Percentiles rank a stretch among this genome's conserved stretches.
Conservation (phyloP, 2,888 invertebrate genomes). For the Clanis bilineata region DNA sequence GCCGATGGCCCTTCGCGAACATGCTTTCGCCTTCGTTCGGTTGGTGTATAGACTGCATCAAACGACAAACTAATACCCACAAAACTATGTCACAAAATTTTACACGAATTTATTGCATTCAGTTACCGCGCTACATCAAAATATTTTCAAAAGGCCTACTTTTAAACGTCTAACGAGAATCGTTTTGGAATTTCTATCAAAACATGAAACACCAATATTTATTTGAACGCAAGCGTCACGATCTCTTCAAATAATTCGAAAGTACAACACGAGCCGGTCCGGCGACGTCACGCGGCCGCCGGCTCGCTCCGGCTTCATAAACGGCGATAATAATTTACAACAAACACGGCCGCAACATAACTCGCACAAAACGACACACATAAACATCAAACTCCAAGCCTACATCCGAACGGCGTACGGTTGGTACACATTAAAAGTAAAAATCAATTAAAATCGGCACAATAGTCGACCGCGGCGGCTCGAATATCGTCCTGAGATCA, state of each 20-base stretch:
- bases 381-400: slow-evolving; percentile 66
- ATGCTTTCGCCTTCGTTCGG: no score
- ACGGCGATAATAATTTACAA: slow-evolving; percentile 71
- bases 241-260: slow-evolving; percentile 40
- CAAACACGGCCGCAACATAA: slow-evolving; percentile 66
- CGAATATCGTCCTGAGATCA: slow-evolving; percentile 81
- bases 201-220: slow-evolving; percentile 58
- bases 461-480: slow-evolving; percentile 54
- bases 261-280: slow-evolving; percentile 38
- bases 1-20: no score
- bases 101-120: slow-evolving; percentile 72
- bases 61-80: no score
- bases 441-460: slow-evolving; percentile 60
- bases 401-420: slow-evolving; percentile 65
- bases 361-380: slow-evolving; percentile 68
- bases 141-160: slow-evolving; percentile 71
- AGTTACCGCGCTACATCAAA: slow-evolving; percentile 70
- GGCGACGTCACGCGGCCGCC: slow-evolving; percentile 38
- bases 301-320: slow-evolving; percentile 35
- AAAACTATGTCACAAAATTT: slow-evolving; percentile 51
- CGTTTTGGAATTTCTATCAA: slow-evolving; percentile 53
- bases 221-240: slow-evolving; percentile 37
- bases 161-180: slow-evolving; percentile 47
- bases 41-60: no score
- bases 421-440: slow-evolving; percentile 71